phyloP scores from a whole-genome alignment of 1,140 invertebrate genomes.

The Uloborus diversus region DNA sequence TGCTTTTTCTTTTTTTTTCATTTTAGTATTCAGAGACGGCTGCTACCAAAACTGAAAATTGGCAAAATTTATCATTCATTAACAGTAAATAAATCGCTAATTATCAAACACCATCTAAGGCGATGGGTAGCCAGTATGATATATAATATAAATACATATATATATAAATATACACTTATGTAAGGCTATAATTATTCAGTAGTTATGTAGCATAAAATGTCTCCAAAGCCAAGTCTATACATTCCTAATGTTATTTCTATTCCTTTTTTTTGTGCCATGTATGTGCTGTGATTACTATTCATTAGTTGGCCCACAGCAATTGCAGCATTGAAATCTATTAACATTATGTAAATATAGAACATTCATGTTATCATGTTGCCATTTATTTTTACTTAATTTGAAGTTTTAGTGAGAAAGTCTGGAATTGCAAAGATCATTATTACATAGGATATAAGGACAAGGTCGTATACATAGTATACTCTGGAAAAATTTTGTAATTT shows the following conservation, averaged over 20 bases:
- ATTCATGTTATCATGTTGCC: slow-evolving; percentile 45
- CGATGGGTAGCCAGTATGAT: no score
- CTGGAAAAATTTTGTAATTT: no score
- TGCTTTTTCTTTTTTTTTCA: no score
- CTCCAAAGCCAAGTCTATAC: slow-evolving; percentile 39
- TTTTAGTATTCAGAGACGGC: no score
- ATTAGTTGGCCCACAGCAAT: slow-evolving; percentile 42
- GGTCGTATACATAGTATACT: no score
- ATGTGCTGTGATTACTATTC: slow-evolving; percentile 45
- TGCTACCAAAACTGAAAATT: no score
- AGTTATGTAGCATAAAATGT: slow-evolving; percentile 46
- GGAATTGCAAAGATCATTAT: slow-evolving; percentile 11
- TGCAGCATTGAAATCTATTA: slow-evolving; percentile 27
- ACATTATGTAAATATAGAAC: slow-evolving; percentile 55
- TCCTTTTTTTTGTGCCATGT: slow-evolving; percentile 41
- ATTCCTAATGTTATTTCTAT: slow-evolving; percentile 45
- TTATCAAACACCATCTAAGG: no score
- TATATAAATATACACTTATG: slow-evolving; percentile 38
- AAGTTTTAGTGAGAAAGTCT: slow-evolving; percentile 20
- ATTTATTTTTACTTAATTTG: slow-evolving; percentile 18
- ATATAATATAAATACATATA: slow-evolving; percentile 28
- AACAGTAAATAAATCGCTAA: no score
- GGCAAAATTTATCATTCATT: no score
- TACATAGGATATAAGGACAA: no score
- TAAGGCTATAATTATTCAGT: slow-evolving; percentile 52